phyloP scores from a whole-genome alignment of 1,140 invertebrate species.

The Homalodisca vitripennis region DNA sequence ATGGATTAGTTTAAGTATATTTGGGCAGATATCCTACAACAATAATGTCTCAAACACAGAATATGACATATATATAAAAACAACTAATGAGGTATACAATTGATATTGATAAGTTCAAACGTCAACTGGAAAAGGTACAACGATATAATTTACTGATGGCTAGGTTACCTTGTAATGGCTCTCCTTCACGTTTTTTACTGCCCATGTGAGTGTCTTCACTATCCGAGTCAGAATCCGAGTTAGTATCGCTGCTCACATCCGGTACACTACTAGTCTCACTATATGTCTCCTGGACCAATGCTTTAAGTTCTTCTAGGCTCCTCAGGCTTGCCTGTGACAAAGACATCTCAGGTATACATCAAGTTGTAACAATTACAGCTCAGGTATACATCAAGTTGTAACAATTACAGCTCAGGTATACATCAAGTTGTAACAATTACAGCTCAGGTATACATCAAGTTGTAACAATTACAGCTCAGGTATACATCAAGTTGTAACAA shows the following conservation, averaged over 20 bases:
- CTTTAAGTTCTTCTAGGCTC: slow-evolving; percentile 3
- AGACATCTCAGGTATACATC: not conserved
- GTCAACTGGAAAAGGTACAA: too few species aligned
- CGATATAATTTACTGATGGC: too few species aligned
- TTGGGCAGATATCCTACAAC: too few species aligned
- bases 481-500: too few species aligned
- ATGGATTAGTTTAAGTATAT: too few species aligned
- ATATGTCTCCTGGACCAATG: slow-evolving; percentile 25
- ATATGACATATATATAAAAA: too few species aligned
- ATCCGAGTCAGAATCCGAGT: slow-evolving; percentile 50
- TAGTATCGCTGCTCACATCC: slow-evolving; percentile 55
- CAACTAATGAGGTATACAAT: not conserved
- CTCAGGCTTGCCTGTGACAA: not conserved
- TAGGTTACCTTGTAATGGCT: slow-evolving; percentile 22
- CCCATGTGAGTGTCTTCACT: slow-evolving; percentile 35
- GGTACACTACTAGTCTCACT: slow-evolving; percentile 53
- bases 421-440: too few species aligned
- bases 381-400: not conserved
- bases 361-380: not conserved
- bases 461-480: too few species aligned
- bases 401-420: too few species aligned
- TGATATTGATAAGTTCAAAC: too few species aligned
- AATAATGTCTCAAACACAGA: too few species aligned
- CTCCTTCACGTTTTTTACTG: slow-evolving; percentile 38
- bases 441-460: too few species aligned